These are phyloP conservation scores for Panagrolaimus sp. DNA, from an alignment of 1,140 invertebrate species.

Conservation along the genomic window DNA sequence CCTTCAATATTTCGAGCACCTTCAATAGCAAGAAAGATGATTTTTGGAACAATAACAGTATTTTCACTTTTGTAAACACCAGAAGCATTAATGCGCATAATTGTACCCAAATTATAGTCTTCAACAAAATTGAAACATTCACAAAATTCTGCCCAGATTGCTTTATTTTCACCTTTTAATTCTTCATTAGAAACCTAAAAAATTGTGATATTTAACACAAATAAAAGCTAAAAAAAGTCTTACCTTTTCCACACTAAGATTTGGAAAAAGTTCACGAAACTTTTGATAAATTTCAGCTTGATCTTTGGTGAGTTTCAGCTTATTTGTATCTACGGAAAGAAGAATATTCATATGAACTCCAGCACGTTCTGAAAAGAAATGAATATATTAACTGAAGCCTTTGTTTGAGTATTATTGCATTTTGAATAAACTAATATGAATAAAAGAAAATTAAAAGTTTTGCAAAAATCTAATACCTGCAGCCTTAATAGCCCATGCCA, in stretches of 20 bases:
- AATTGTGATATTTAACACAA: slow-evolving; percentile 13
- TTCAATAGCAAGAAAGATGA: slow-evolving; percentile 92
- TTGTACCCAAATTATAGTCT: slow-evolving; percentile 87
- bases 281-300: slow-evolving; percentile 81
- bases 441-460: no score
- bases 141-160: slow-evolving; percentile 85
- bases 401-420: no score
- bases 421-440: no score
- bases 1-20: slow-evolving; percentile 85
- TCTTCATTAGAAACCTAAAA: slow-evolving; percentile 71
- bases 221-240: neutral
- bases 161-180: slow-evolving; percentile 75
- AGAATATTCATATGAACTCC: slow-evolving; percentile 40
- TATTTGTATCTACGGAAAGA: slow-evolving; percentile 30
- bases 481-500: slow-evolving; percentile 44
- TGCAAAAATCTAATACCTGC: no score
- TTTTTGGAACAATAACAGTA: slow-evolving; percentile 68
- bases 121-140: slow-evolving; percentile 81
- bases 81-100: slow-evolving; percentile 73
- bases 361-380: no score
- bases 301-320: slow-evolving; percentile 74
- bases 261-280: slow-evolving; percentile 79
- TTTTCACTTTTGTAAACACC: slow-evolving; percentile 80
- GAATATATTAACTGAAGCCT: no score
- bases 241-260: slow-evolving; percentile 69